Evolutionary conservation across 2,797 vertebrate genomes (phyloP), one percentile per base, ranked within the genome.

Genomic region (Chiloscyllium punctatum): DNA sequence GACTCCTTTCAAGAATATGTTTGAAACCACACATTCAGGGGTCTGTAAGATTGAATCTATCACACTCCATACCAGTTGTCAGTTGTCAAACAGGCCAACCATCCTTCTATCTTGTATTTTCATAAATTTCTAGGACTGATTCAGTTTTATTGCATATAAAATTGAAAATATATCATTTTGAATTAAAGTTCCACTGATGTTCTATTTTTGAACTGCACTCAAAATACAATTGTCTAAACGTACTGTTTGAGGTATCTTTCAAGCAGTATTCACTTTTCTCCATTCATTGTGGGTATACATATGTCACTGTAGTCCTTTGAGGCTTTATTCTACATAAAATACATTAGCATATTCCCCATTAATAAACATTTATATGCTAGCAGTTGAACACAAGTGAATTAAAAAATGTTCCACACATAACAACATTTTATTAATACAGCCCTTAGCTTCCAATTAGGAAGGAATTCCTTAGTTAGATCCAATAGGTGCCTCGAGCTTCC

Each of bases 371-470:
- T 71, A 18, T 53, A 74, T 71, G 42, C 69, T 51, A 53, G 94
- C 53, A 74, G 94, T 94, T 94, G 94, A 53, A 77, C 30, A 48
- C 16, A 95, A 95, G 27, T 51, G 94, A 95, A 72, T 94, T 71
- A 77, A 71, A 94, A 72, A 94, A 77, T 30, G 71, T 4, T 51
- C 33, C 71, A 57, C 8, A 42, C n/a, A 92, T 88, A 30, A 23
- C 86, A 57, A 88, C 4, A 51, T 42, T 57, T 95, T 51, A 53
- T 95, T 95, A 95, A 95, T 95, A 21, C 71, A 95, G 71, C 42
- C 94, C 94, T 72, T 72, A 72, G 94, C 94, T n/a, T 74, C 71
- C 94, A 95, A 95, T 95, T 95, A 72, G 68, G 94, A 77, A 95
- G 71, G 71, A 74, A 95, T 72, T 95, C 94, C 94, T 94, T 53